Evolutionary conservation across 2,888 invertebrate genomes (phyloP), one percentile per base, ranked within the genome.

Genomic region (Adineta ricciae): DNA sequence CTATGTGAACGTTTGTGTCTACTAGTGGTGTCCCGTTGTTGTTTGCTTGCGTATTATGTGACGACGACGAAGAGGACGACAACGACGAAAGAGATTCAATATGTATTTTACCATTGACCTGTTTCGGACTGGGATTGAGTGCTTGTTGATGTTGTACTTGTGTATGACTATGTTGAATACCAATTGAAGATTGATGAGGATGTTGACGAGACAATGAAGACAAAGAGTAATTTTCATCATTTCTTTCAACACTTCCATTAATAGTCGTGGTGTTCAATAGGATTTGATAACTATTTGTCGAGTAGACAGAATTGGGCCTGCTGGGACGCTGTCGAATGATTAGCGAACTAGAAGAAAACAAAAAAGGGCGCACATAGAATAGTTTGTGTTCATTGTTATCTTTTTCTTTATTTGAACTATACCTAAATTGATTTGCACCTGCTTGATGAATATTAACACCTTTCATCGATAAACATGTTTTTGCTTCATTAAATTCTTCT

Each of bases 41-140:
- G 19, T 64, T 64, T 64, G 64, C 64, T 32, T 64, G 64, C 32
- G 64, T 64, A 64, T 64, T 64, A 64, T 64, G 36, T 64, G 64
- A 64, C 32, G 32, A 16, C 27, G 64, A 36, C 54, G 54, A 50
- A 3, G 50, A 56, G 27, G 64, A 64, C n/a, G 56, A 21, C 21
- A 24, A 56, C 64, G 64, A 64, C 19, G 32, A 64, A 19, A 64
- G 64, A 78, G 78, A 41, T 41, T 78, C 78, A 78, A 41, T 78
- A n/a, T 78, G 78, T 41, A 78, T 41, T 78, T 78, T 78, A 78
- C 78, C 78, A 41, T 78, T 78, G 38, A 78, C 78, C 41, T 78
- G 78, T n/a, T 78, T 78, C 78, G 41, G 14, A 41, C 78, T n/a
- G 41, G 38, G 78, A 78, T 78, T 78, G 41, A 78, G 41, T 19